A percentile compares a stretch with the other conserved stretches of the same genome.
phyloP scores from a whole-genome alignment of 2,113 vertebrate species.

The Conger conger region DNA sequence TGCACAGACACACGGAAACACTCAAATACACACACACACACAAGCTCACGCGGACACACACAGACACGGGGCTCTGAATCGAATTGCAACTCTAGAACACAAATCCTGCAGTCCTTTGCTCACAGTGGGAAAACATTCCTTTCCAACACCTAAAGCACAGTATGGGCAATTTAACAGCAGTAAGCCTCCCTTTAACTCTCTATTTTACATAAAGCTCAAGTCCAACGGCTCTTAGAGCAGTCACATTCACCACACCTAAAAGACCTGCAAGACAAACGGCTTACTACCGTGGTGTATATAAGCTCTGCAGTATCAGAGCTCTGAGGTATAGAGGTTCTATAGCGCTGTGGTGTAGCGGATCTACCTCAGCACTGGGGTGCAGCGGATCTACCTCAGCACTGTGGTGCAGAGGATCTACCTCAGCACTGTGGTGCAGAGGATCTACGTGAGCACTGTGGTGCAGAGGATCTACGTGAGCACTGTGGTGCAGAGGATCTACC shows the following conservation, averaged over 20 bases:
- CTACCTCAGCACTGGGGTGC: background rate
- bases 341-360: background rate
- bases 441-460: background rate
- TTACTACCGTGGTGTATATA: too few species aligned
- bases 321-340: too few species aligned
- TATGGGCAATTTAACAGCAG: background rate
- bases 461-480: background rate
- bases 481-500: background rate
- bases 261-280: background rate
- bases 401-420: background rate
- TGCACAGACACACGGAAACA: conserved; percentile 24
- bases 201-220: background rate
- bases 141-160: background rate
- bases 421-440: background rate
- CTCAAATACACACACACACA: background rate
- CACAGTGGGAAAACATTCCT: background rate
- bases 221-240: background rate
- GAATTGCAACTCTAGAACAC: conserved; percentile 28
- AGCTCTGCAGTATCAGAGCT: too few species aligned
- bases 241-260: background rate
- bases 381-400: background rate
- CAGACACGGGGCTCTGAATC: conserved; percentile 30
- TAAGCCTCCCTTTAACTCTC: background rate
- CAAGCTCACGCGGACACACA: background rate
- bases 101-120: background rate